A percentile compares a stretch with the other conserved stretches of the same genome.
Conservation (phyloP, 2,888 invertebrate genomes). For the Tuberolachnus salignus region DNA sequence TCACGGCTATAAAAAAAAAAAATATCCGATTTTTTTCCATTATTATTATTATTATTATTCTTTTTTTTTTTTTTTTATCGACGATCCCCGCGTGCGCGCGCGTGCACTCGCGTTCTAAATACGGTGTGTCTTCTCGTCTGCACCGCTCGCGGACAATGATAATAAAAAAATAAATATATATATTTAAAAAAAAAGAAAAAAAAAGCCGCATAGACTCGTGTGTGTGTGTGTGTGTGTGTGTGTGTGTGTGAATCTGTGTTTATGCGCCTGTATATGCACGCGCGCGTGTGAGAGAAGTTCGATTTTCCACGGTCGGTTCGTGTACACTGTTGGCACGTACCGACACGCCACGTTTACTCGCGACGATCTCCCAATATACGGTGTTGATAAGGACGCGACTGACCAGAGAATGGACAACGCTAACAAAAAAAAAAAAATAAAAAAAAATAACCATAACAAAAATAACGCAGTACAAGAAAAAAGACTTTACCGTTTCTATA, state of each 20-base stretch:
- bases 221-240: neutral
- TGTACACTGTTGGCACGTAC: constrained; percentile 56
- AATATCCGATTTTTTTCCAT: constrained; percentile 40
- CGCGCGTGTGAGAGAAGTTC: constrained; percentile 5
- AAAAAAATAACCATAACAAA: constrained; percentile 3
- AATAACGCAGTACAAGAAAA: constrained; percentile 21
- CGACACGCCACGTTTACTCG: constrained; percentile 51
- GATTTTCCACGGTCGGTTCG: constrained; percentile 54
- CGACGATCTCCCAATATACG: constrained; percentile 40
- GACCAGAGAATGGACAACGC: constrained; percentile 33
- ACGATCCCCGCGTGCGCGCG: constrained; percentile 27
- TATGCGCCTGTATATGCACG: neutral
- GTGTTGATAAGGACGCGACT: constrained; percentile 47
- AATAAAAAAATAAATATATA: neutral
- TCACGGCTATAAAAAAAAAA: constrained; percentile 36
- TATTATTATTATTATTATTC: constrained; percentile 25
- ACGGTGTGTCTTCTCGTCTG: constrained; percentile 14
- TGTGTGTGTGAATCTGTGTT: neutral
- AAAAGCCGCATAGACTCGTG: constrained; percentile 40
- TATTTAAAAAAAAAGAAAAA: constrained; percentile 35
- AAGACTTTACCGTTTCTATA: constrained; percentile 50
- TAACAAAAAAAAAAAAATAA: constrained; percentile 12
- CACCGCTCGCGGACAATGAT: constrained; percentile 40
- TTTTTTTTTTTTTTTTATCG: neutral
- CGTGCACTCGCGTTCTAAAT: constrained; percentile 38